These are phyloP conservation scores for Andrena cerasifolii DNA, from an alignment of 1,140 invertebrate genomes.

Conservation along the genomic window DNA sequence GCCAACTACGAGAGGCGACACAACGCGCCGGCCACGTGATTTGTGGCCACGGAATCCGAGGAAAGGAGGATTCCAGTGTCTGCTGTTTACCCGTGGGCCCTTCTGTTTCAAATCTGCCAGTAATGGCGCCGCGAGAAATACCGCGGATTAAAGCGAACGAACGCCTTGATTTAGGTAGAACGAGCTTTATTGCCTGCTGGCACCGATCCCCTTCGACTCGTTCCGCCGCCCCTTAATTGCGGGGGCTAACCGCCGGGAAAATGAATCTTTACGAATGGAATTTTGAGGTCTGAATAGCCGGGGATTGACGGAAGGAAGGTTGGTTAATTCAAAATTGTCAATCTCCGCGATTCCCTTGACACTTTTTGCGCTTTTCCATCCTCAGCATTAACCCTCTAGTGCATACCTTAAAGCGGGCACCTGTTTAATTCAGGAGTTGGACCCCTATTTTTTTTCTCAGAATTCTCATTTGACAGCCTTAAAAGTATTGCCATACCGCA, in stretches of 20 bases:
- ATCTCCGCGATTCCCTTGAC: no score
- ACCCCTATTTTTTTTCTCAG: no score
- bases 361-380: no score
- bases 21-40: slow-evolving; percentile 1
- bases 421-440: no score
- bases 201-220: not conserved
- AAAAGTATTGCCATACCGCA: no score
- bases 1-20: not conserved
- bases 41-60: slow-evolving; percentile 18
- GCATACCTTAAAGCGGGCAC: no score
- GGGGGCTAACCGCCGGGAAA: not conserved
- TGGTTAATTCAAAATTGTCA: no score
- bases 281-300: not conserved
- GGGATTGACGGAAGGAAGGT: no score
- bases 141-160: slow-evolving; percentile 21
- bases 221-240: not conserved
- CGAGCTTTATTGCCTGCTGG: slow-evolving; percentile 11
- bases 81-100: not conserved
- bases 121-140: slow-evolving; percentile 13
- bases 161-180: slow-evolving; percentile 18
- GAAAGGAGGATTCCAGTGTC: slow-evolving; percentile 26
- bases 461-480: no score
- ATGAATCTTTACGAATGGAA: not conserved
- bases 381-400: no score
- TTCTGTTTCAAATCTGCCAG: slow-evolving; percentile 31